phyloP scores from a whole-genome alignment of 2,113 vertebrate species.

The Orientallactaga bullata region DNA sequence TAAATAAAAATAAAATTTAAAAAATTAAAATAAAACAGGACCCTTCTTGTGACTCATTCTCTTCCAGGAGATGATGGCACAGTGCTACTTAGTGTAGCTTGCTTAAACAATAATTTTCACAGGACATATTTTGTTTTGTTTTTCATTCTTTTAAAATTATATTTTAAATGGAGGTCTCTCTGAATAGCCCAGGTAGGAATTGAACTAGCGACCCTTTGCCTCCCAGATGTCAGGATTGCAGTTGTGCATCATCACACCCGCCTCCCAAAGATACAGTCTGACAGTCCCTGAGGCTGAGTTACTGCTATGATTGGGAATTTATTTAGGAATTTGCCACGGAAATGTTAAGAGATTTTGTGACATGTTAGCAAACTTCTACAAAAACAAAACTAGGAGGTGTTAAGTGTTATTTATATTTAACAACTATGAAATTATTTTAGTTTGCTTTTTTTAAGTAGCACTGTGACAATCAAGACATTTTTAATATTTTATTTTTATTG shows the following conservation, averaged over 20 bases:
- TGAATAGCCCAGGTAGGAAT: background rate
- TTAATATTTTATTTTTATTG: too few species aligned
- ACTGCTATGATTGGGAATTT: background rate
- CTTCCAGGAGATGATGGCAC: background rate
- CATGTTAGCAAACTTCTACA: conserved; percentile 25
- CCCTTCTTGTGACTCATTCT: background rate
- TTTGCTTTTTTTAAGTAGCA: too few species aligned
- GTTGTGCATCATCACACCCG: background rate
- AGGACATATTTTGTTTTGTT: background rate
- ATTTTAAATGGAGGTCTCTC: background rate
- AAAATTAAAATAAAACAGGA: too few species aligned
- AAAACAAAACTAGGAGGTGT: background rate
- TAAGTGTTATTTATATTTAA: background rate
- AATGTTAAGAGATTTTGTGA: conserved; percentile 21
- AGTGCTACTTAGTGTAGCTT: conserved; percentile 4
- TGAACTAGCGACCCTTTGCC: background rate
- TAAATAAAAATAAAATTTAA: too few species aligned
- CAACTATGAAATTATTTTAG: background rate
- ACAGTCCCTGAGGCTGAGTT: background rate
- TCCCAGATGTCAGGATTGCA: background rate
- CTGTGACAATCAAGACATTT: too few species aligned
- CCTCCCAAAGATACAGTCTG: background rate
- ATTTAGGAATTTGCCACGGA: conserved; percentile 13
- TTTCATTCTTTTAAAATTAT: background rate
- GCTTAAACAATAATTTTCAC: background rate